Base-by-base conservation (phyloP, 2,888 invertebrate species). In the Heliconius erato region DNA sequence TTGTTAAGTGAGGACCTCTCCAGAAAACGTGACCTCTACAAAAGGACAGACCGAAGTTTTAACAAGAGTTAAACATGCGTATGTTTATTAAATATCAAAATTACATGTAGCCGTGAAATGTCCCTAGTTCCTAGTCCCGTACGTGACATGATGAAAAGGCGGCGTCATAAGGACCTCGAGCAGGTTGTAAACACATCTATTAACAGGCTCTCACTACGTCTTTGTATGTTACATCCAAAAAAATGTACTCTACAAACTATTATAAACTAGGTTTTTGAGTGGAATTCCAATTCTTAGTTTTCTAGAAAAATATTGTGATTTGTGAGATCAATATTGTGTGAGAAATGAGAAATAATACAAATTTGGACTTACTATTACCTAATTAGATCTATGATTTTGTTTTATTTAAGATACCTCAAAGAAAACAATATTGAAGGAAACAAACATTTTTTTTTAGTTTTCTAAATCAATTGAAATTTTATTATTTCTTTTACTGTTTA, bases 161-260 rank as follows among this genome's bases (percentile, higher is more conserved):
- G 93, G 93, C 91, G 82, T 85, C 84, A 87, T 86, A 89, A 91
- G 89, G 87, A 89, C 88, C 89, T 89, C 87, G 88, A 88, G 93
- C 95, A 95, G 95, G 95, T 96, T 96, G 95, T 96, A 94, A 95
- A 95, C 94, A 94, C 87, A 86, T 85, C 90, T 91, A 93, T 94
- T 95, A 94, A 92, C 94, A 88, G 90, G 86, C 90, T 90, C 91
- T 92, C 89, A 91, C 92, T 88, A 86, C 86, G 83, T 89, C 91
- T 90, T 91, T 90, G 91, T 90, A 85, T 81, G 65, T 84, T 84
- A 86, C 84, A 84, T 79, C 84, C 79, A 14, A 68, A 28, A 49
- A 49, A 78, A 28, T 19, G 23, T 11, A 78, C 40, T 35, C 19
- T 68, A 68, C 23, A 23, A 44, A 68, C 2, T 3, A 6, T 32